Base-by-base conservation (phyloP, 1,140 invertebrate species). In the Drosophila ohnishii region DNA sequence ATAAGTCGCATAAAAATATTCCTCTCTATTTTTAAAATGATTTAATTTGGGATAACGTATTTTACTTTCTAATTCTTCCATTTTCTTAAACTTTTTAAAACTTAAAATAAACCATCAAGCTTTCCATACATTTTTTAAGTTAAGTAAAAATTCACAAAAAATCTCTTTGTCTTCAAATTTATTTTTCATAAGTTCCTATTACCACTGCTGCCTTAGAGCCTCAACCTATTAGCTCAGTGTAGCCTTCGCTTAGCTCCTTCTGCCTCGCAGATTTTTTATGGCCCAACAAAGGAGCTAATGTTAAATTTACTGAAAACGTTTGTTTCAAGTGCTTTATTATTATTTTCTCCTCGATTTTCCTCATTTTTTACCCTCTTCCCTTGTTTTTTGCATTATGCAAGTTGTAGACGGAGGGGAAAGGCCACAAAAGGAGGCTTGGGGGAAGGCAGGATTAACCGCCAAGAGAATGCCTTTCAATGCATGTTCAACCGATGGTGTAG, bases 281-380 rank as follows among this genome's bases (percentile, higher is more conserved):
- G 73, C 47, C 62, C 62, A 69, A 87, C 83, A 83, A 84, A 87
- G 75, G 62, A 87, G 84, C 84, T 87, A 87, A 87, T 87, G 84
- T 88, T 87, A 87, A 87, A 87, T 87, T 88, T 87, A 87, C 84
- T 84, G 84, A 88, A 87, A 87, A 87, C 84, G 83, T 86, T 86
- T 86, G 83, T 87, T 86, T 86, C 79, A 87, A 87, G 84, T 87
- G 84, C 84, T 87, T 87, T 80, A 87, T 84, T 88, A 88, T 87
- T 87, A 84, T 88, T 88, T 64, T 48, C 64, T 55, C 65, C 59
- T 64, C 44, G 57, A 47, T 80, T 32, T 35, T 55, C 58, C 55
- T 60, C 39, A 59, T 47, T 42, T 78, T 50, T 71, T 64, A 5
- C 60, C 63, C 69, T 47, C 45, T 58, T 37, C 42, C 32, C 19